A percentile compares a stretch with the other conserved stretches of the same genome.
phyloP scores from a whole-genome alignment of 53 echinoderm and acorn worm species.

The Apostichopus leukothele region DNA sequence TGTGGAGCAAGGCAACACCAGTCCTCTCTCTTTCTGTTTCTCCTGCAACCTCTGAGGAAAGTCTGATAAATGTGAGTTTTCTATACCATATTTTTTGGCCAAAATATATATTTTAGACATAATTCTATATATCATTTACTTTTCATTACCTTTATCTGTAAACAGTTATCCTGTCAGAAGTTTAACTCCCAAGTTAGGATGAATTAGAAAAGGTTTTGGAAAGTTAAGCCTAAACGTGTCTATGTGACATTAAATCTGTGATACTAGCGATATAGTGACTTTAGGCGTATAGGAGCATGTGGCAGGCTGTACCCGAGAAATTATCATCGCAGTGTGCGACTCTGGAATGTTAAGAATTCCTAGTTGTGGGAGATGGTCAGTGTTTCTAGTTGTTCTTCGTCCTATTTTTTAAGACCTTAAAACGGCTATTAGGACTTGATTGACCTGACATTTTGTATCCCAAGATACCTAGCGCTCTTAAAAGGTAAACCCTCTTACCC shows the following conservation, averaged over 20 bases:
- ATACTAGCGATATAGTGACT: too few species aligned
- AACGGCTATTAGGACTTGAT: not conserved
- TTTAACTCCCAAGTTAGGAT: too few species aligned
- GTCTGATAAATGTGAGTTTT: constrained; percentile 41
- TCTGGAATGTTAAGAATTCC: constrained; percentile 28
- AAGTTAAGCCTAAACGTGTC: not conserved
- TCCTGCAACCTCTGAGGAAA: constrained; percentile 27
- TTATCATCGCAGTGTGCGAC: not conserved
- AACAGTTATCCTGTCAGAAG: too few species aligned
- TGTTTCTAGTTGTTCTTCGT: constrained; percentile 16
- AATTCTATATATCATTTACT: too few species aligned
- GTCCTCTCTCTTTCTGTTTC: constrained; percentile 34
- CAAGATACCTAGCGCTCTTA: not conserved
- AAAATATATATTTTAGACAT: too few species aligned
- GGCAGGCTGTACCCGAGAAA: too few species aligned
- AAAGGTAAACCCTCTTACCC: not conserved
- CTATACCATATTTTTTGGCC: not conserved
- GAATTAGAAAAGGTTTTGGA: too few species aligned
- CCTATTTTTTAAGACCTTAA: not conserved
- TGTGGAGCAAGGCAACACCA: constrained; percentile 24
- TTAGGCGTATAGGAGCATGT: too few species aligned
- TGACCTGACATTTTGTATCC: not conserved
- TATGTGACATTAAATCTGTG: too few species aligned
- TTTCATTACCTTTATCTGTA: too few species aligned
- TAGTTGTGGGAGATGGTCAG: not conserved